A percentile compares a stretch with the other conserved stretches of the same genome.
Conservation (phyloP, 1,140 invertebrate genomes). For the Temnothorax nylanderi region DNA sequence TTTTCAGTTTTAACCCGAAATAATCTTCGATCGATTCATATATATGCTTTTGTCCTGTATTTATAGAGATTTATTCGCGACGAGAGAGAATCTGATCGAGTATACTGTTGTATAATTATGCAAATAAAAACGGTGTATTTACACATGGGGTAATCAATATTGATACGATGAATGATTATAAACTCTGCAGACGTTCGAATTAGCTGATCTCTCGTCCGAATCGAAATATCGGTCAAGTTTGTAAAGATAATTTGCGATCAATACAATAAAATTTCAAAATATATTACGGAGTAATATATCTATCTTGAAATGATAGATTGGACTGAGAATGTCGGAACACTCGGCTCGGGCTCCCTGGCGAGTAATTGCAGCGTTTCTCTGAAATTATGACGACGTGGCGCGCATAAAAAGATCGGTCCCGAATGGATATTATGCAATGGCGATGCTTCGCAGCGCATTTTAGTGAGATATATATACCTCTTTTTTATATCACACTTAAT, state of each 20-base stretch:
- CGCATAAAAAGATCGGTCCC: constrained; percentile 66
- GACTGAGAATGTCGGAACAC: not conserved
- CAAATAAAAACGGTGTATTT: not conserved
- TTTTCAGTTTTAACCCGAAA: not conserved
- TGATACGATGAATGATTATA: constrained; percentile 5
- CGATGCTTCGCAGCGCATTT: constrained; percentile 56
- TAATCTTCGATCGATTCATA: not conserved
- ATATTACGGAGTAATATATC: not conserved
- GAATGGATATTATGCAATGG: constrained; percentile 64
- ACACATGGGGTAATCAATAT: not conserved
- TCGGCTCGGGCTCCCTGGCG: not conserved
- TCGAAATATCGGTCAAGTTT: not conserved
- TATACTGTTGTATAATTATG: not conserved
- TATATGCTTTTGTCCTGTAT: not conserved
- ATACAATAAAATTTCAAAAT: constrained; percentile 9
- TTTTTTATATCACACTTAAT: not conserved
- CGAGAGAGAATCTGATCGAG: not conserved
- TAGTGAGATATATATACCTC: not conserved
- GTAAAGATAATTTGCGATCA: not conserved
- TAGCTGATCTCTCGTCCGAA: not conserved
- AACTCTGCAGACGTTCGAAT: not conserved
- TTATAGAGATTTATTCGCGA: not conserved
- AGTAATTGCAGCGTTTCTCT: constrained; percentile 54
- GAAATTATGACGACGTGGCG: constrained; percentile 38
- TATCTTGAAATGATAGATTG: constrained; percentile 5